Evolutionary conservation across 2,888 invertebrate species (phyloP), one percentile per base, ranked within the genome.

Genomic region (Sinelater perroti): DNA sequence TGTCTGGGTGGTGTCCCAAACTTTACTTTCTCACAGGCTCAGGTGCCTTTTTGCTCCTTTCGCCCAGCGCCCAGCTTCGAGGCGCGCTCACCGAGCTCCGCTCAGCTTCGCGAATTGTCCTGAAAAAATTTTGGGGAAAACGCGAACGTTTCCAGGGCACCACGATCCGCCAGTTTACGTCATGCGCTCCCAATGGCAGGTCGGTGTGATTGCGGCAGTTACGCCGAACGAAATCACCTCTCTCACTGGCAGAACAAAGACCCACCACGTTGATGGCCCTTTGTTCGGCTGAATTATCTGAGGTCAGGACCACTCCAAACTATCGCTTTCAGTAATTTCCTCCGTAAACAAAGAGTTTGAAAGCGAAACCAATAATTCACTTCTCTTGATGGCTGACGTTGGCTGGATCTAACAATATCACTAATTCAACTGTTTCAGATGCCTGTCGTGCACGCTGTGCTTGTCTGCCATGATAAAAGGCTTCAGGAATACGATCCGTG

Each of bases 191-290:
- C 17, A 24, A 7, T 24, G 24, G 8, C 8, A 7, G 8, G 8
- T 31, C 5, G 3, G 31, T 3, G 10, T 6, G 11, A 31, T 10
- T 8, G 3, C n/a, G n/a, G 10, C 4, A 3, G 31, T 14, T 2
- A 13, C 17, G 7, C 13, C 2, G 38, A 8, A 24, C 38, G 20
- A 20, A 16, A 62, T 66, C 64, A 70, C 68, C 68, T 67, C 63
- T 64, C 59, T 62, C 61, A 54, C 61, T 60, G 51, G 52, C 50
- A 52, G 46, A 56, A 57, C 46, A 38, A 40, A 52, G 71, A 72
- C 72, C 72, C 55, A 72, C 72, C 72, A 66, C 72, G 66, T 68
- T 61, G 71, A 60, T 58, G 60, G 65, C 56, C 63, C 67, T 65
- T 65, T 66, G 65, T 66, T 67, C 67, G 67, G 64, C 64, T 58